Evolutionary conservation across 2,888 invertebrate species (phyloP).

Genomic region (Chymomyza caudatula): DNA sequence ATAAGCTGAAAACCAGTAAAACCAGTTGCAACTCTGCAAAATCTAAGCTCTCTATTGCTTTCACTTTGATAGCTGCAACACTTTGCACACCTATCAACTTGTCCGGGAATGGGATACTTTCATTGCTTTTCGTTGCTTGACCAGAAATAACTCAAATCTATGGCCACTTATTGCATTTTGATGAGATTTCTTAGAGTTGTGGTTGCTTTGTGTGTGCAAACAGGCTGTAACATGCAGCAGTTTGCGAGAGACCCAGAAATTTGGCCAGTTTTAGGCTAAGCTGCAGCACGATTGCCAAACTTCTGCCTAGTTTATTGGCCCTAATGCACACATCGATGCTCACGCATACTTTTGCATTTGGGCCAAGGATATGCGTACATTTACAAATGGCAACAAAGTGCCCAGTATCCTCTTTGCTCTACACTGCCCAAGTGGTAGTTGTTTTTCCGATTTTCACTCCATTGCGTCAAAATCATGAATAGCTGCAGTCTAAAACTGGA

Average conservation of each 20-base stretch:
- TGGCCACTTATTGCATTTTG: constrained; percentile 31
- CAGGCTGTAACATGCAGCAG: not conserved
- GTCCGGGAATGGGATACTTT: not conserved
- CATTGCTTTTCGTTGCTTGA: not conserved
- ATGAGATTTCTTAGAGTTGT: constrained; percentile 16
- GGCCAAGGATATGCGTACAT: not conserved
- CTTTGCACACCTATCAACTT: not conserved
- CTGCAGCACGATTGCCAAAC: not conserved
- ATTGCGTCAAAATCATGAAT: constrained; percentile 31
- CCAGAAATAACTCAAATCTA: constrained; percentile 12
- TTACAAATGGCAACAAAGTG: not conserved
- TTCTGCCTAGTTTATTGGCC: constrained; percentile 2
- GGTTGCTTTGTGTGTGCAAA: not conserved
- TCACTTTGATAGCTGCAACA: not conserved
- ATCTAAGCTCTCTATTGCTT: not conserved
- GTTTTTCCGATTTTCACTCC: not conserved
- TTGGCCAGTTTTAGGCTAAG: not conserved
- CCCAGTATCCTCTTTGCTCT: not conserved
- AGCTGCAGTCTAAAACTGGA: constrained; percentile 49
- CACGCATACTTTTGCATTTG: not conserved
- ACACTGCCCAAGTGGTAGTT: not conserved
- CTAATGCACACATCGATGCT: not conserved
- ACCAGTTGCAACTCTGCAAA: not conserved
- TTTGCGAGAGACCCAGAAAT: not conserved
- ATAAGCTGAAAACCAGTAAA: not conserved